Conservation (phyloP, 1,140 invertebrate species). For the Zaprionus vittiger region DNA sequence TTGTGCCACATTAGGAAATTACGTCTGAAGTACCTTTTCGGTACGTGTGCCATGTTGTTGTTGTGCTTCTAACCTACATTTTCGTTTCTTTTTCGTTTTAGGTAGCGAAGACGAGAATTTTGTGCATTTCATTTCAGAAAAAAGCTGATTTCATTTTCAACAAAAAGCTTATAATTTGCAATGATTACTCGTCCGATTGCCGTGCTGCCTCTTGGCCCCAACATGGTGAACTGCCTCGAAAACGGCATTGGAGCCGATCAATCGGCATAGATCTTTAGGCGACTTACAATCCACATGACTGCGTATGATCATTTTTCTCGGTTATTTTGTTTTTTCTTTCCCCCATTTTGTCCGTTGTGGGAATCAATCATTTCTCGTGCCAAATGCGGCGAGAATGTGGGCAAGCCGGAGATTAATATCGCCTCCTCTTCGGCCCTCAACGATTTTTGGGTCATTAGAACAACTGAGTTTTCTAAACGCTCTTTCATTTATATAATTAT, state of each 20-base stretch:
- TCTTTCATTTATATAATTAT: constrained; percentile 75
- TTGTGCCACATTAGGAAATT: constrained; percentile 44
- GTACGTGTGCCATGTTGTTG: constrained; percentile 15
- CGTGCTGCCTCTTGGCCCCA: constrained; percentile 7
- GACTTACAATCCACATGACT: constrained; percentile 28
- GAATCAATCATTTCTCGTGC: constrained; percentile 34
- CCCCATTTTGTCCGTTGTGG: constrained; percentile 26
- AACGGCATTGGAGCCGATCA: constrained; percentile 34
- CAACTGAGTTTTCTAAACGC: constrained; percentile 65
- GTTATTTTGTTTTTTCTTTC: constrained; percentile 29
- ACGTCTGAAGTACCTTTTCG: constrained; percentile 31
- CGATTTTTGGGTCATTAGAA: constrained; percentile 74
- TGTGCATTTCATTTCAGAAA: constrained; percentile 33
- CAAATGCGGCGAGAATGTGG: constrained; percentile 34
- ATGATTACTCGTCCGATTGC: constrained; percentile 54
- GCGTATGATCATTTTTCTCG: constrained; percentile 17
- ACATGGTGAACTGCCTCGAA: constrained; percentile 19
- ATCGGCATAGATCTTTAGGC: constrained; percentile 48
- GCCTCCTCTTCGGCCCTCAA: constrained; percentile 26
- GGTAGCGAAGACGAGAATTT: constrained; percentile 24
- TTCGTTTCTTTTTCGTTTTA: constrained; percentile 1
- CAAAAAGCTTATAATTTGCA: constrained; percentile 66
- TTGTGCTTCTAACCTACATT: constrained; percentile 42
- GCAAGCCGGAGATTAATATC: constrained; percentile 43
- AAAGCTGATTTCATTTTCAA: constrained; percentile 65